These are phyloP conservation scores for Hydrochoerus hydrochaeris DNA, from an alignment of 2,113 vertebrate species.

Conservation along the genomic window DNA sequence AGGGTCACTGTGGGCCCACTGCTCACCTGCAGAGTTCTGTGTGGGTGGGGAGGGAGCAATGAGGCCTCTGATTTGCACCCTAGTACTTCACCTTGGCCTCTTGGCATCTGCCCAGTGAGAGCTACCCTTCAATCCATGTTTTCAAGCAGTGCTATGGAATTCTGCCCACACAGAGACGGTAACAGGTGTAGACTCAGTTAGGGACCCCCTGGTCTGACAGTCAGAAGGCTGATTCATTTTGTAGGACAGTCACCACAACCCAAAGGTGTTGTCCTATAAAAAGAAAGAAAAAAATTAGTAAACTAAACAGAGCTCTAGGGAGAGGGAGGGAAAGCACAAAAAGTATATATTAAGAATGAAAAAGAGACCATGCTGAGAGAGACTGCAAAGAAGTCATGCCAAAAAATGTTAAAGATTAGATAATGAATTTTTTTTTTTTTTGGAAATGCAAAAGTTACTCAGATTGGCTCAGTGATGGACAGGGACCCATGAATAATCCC, in stretches of 20 bases:
- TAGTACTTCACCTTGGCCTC: background rate
- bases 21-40: background rate
- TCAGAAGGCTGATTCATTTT: background rate
- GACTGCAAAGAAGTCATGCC: background rate
- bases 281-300: background rate
- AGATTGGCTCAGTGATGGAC: background rate
- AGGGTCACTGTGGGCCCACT: background rate
- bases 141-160: background rate
- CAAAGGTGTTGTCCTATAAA: background rate
- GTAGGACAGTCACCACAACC: background rate
- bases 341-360: background rate
- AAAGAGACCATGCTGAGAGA: background rate
- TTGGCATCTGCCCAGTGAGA: background rate
- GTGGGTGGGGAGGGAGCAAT: background rate
- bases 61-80: background rate
- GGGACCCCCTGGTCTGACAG: background rate
- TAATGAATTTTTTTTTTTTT: background rate
- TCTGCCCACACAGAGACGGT: background rate
- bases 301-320: background rate
- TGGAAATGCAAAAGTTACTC: background rate
- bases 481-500: conserved; percentile 16
- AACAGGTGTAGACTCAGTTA: background rate
- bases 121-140: background rate
- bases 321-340: background rate
- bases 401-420: conserved; percentile 11